These are phyloP conservation scores for Luscinia luscinia DNA, from an alignment of 2,797 vertebrate genomes.

Conservation along the genomic window DNA sequence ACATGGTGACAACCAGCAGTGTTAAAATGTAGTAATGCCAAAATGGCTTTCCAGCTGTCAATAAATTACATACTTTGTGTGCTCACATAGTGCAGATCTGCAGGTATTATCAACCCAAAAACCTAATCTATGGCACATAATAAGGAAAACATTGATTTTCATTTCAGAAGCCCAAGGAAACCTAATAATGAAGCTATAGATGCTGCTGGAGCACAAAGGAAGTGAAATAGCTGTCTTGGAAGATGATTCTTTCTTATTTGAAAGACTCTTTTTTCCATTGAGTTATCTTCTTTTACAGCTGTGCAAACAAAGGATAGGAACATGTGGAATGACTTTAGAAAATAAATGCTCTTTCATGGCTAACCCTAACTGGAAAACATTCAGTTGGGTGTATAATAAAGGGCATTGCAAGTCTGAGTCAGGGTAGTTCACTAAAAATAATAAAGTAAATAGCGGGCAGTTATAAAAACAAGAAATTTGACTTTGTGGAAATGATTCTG, in stretches of 20 bases:
- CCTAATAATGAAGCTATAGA: background rate
- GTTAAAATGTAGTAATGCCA: slow-evolving; percentile 35
- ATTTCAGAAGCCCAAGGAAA: background rate
- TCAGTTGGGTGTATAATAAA: background rate
- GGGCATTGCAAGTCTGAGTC: background rate
- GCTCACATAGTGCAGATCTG: background rate
- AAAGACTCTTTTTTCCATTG: background rate
- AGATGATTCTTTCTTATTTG: background rate
- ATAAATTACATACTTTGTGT: slow-evolving; percentile 45
- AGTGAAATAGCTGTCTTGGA: slow-evolving; percentile 19
- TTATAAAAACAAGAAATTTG: background rate
- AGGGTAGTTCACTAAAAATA: slow-evolving; percentile 15
- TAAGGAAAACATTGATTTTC: slow-evolving; percentile 22
- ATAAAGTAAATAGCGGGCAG: background rate
- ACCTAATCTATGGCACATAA: background rate
- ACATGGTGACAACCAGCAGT: slow-evolving; percentile 47
- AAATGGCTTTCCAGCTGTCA: slow-evolving; percentile 40
- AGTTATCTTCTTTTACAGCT: slow-evolving; percentile 53
- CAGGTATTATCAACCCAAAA: slow-evolving; percentile 14
- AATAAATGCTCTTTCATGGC: slow-evolving; percentile 46
- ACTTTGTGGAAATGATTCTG: background rate
- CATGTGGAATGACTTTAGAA: slow-evolving; percentile 42
- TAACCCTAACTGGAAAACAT: background rate
- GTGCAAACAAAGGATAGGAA: slow-evolving; percentile 55
- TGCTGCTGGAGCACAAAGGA: background rate